These are phyloP conservation scores for Catocala fraxini DNA, from an alignment of 2,888 invertebrate genomes.

Conservation along the genomic window DNA sequence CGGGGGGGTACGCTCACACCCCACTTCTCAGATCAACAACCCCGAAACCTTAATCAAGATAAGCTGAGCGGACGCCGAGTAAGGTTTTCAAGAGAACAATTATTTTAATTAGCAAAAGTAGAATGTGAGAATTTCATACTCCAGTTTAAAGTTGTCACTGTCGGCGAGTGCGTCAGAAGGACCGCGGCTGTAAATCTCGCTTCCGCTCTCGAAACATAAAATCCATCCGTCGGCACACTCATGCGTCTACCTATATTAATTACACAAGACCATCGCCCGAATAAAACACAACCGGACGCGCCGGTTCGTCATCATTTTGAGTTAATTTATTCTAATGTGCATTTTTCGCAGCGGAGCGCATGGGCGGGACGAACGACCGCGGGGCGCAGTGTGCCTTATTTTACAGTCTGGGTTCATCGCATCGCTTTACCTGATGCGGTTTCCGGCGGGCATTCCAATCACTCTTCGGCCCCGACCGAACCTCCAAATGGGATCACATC, in stretches of 20 bases:
- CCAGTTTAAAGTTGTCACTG: conserved; percentile 48
- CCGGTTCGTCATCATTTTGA: conserved; percentile 62
- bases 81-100: conserved; percentile 65
- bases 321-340: conserved; percentile 69
- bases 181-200: conserved; percentile 51
- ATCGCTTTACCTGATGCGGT: conserved; percentile 76
- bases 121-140: conserved; percentile 41
- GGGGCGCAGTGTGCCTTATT: conserved; percentile 45
- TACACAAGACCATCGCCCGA: conserved; percentile 60
- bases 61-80: conserved; percentile 65
- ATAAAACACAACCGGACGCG: conserved; percentile 64
- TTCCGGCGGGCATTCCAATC: conserved; percentile 78
- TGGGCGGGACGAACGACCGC: conserved; percentile 48
- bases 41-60: conserved; percentile 81
- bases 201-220: conserved; percentile 58
- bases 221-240: conserved; percentile 45
- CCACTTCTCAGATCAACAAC: conserved; percentile 80
- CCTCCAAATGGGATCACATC: conserved; percentile 43
- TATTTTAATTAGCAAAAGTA: conserved; percentile 70
- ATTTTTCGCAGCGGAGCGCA: conserved; percentile 62
- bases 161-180: conserved; percentile 30
- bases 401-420: conserved; percentile 57
- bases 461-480: conserved; percentile 47
- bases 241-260: conserved; percentile 55
- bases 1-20: conserved; percentile 56